phyloP scores from a whole-genome alignment of 2,797 vertebrate species.

The Onychomys torridus region DNA sequence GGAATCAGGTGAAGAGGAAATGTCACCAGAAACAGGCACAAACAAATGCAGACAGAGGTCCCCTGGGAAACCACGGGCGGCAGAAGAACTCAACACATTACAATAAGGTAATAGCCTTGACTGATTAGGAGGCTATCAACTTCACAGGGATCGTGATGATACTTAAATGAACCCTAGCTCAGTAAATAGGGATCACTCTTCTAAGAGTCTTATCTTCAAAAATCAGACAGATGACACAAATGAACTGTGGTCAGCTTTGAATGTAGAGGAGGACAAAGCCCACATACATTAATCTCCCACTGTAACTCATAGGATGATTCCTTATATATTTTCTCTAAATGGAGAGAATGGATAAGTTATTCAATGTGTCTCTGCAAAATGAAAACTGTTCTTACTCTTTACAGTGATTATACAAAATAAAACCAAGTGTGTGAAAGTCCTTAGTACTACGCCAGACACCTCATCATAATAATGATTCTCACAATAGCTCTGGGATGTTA shows the following conservation, averaged over 20 bases:
- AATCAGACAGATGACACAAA: conserved; percentile 30
- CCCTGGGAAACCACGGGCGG: not conserved
- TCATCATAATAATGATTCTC: not conserved
- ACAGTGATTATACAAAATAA: conserved; percentile 48
- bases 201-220: conserved; percentile 48
- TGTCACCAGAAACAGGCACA: not conserved
- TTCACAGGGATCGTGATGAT: conserved; percentile 39
- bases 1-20: conserved; percentile 63
- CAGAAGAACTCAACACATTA: conserved; percentile 65
- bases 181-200: not conserved
- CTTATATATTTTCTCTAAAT: not conserved
- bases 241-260: not conserved
- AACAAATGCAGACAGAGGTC: conserved; percentile 41
- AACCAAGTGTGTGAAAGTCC: not conserved
- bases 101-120: conserved; percentile 42
- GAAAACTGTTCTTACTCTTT: not conserved
- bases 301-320: not conserved
- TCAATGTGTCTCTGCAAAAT: conserved; percentile 14
- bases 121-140: conserved; percentile 58
- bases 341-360: not conserved
- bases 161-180: conserved; percentile 58
- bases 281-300: not conserved
- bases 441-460: not conserved
- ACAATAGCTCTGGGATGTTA: not conserved
- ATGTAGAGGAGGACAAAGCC: not conserved